Evolutionary conservation across 2,888 invertebrate genomes (phyloP).

Genomic region (Lordiphosa andalusiaca): DNA sequence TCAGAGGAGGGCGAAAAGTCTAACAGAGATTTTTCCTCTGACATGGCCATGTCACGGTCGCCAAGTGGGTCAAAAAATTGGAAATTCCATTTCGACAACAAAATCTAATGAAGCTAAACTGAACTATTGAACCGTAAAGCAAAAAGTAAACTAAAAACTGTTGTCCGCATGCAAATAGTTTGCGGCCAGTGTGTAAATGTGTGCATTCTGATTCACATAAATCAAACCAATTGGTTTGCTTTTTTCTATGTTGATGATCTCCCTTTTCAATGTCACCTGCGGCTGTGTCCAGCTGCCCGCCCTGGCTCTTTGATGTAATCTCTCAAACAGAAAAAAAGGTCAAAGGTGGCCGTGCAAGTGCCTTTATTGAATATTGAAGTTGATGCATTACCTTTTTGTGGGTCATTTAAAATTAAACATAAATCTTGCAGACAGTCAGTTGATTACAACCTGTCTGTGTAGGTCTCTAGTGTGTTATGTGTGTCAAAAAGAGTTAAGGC

Average conservation of each 20-base stretch:
- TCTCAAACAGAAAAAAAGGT: constrained; percentile 24
- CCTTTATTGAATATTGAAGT: constrained; percentile 52
- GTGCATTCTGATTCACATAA: constrained; percentile 56
- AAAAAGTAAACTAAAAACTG: constrained; percentile 10
- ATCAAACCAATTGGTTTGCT: constrained; percentile 35
- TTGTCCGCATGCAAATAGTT: not conserved
- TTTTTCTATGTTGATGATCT: too few relatives aligned
- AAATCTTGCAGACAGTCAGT: too few relatives aligned
- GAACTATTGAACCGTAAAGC: constrained; percentile 50
- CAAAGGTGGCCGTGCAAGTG: constrained; percentile 41
- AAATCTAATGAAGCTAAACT: constrained; percentile 46
- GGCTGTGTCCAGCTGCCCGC: too few relatives aligned
- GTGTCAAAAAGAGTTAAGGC: too few relatives aligned
- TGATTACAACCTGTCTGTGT: too few relatives aligned
- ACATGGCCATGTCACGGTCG: constrained; percentile 21
- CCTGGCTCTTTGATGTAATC: too few relatives aligned
- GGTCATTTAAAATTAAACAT: too few relatives aligned
- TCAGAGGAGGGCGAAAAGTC: constrained; percentile 22
- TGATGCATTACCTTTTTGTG: constrained; percentile 48
- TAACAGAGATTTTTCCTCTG: constrained; percentile 29
- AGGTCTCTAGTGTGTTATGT: too few relatives aligned
- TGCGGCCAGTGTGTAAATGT: not conserved
- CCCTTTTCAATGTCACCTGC: too few relatives aligned
- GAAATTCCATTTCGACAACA: constrained; percentile 1
- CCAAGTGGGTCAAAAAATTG: constrained; percentile 7